Conservation (phyloP, 2,113 vertebrate species). For the Albula goreensis region DNA sequence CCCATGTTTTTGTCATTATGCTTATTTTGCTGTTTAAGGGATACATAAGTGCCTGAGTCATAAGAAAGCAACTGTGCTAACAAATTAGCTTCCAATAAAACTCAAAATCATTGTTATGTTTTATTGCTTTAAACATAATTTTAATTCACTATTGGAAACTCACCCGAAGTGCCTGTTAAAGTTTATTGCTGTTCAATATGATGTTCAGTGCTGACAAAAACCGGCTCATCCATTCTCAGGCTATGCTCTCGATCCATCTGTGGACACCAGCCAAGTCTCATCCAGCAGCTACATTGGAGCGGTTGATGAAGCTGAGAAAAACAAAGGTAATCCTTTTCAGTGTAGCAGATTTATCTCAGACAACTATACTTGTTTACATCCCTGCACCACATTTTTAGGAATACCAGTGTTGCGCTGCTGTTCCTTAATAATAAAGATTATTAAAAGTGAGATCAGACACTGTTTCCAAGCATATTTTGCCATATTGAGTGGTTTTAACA, state of each 20-base stretch:
- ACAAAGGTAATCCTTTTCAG: conserved; percentile 79
- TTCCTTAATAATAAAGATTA: neutral
- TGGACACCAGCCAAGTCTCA: conserved; percentile 79
- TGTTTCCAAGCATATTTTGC: too few species aligned
- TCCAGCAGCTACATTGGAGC: conserved; percentile 86
- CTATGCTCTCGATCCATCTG: conserved; percentile 94
- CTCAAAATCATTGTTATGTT: neutral
- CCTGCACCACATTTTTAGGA: neutral
- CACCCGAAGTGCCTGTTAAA: neutral
- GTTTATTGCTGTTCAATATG: neutral
- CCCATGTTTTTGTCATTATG: too few species aligned
- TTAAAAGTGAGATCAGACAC: neutral
- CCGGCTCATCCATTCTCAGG: conserved; percentile 65
- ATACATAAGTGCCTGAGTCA: too few species aligned
- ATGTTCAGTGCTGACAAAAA: neutral
- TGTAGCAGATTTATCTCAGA: neutral
- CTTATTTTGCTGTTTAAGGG: too few species aligned
- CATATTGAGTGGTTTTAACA: too few species aligned
- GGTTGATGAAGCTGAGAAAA: conserved; percentile 95
- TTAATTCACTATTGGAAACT: neutral
- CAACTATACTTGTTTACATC: neutral
- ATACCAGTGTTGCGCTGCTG: neutral
- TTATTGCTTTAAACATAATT: neutral
- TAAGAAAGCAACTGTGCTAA: neutral
- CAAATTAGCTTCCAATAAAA: neutral